phyloP scores from a whole-genome alignment of 2,888 invertebrate genomes.

The Eupithecia abbreviata region DNA sequence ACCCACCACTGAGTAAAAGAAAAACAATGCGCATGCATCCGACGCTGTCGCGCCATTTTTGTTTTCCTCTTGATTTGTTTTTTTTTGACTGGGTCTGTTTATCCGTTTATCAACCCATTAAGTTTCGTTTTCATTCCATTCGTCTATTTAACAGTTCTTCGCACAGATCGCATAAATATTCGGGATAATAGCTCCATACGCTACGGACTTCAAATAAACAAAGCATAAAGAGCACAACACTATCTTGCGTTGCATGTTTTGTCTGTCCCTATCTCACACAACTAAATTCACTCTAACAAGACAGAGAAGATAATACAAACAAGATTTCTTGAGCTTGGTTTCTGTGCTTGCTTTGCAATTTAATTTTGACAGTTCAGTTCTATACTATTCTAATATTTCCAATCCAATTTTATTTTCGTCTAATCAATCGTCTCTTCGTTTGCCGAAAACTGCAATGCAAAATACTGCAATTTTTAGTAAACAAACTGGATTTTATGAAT shows the following conservation, averaged over 20 bases:
- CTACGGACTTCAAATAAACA: neutral
- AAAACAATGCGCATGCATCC: conserved; percentile 1
- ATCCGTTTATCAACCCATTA: neutral
- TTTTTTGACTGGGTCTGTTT: neutral
- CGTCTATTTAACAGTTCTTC: neutral
- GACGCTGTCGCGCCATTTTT: conserved; percentile 2
- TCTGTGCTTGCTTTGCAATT: neutral
- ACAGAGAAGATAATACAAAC: neutral
- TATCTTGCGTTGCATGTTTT: neutral
- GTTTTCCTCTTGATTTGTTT: neutral
- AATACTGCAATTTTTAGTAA: neutral
- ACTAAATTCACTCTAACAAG: neutral
- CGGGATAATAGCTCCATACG: neutral
- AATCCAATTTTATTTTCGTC: neutral
- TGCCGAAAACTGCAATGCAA: neutral
- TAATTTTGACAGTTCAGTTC: neutral
- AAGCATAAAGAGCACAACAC: neutral
- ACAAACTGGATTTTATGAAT: neutral
- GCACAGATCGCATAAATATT: neutral
- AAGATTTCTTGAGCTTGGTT: neutral
- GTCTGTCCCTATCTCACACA: neutral
- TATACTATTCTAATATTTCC: neutral
- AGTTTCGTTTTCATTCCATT: neutral
- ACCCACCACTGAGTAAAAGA: neutral
- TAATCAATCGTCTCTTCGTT: neutral